These are phyloP conservation scores for Melanotaenia boesemani DNA, from an alignment of 2,797 vertebrate species.

Conservation along the genomic window DNA sequence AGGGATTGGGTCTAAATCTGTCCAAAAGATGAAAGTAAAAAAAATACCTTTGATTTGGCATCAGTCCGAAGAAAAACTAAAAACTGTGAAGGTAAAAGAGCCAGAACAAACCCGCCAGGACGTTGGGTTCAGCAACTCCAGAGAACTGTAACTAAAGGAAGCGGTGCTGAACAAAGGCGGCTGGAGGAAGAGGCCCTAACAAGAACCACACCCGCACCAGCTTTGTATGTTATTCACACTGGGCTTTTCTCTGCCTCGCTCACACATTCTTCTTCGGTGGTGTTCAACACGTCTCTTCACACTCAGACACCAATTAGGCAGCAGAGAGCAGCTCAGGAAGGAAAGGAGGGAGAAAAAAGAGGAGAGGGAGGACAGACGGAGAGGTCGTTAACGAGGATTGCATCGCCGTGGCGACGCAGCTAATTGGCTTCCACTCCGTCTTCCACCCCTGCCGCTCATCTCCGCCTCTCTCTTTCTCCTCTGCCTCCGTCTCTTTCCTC, in stretches of 20 bases:
- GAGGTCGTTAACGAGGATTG: conserved; percentile 62
- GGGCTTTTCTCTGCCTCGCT: conserved; percentile 15
- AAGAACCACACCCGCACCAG: conserved; percentile 9
- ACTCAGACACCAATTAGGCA: conserved; percentile 49
- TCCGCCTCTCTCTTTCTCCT: conserved; percentile 27
- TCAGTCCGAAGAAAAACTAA: not conserved
- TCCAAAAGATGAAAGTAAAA: no score
- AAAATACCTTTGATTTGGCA: no score
- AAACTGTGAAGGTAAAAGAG: not conserved
- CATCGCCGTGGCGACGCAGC: conserved; percentile 60
- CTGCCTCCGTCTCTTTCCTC: conserved; percentile 3
- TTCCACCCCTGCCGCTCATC: conserved; percentile 42
- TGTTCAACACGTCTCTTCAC: conserved; percentile 28
- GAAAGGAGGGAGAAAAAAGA: conserved; percentile 21
- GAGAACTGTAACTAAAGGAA: not conserved
- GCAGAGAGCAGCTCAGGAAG: conserved; percentile 20
- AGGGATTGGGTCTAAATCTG: no score
- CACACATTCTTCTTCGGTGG: not conserved
- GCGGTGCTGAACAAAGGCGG: not conserved
- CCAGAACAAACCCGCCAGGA: not conserved
- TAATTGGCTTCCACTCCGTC: conserved; percentile 72
- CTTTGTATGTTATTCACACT: conserved; percentile 14
- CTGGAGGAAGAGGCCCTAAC: conserved; percentile 2
- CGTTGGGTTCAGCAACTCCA: not conserved
- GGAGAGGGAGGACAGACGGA: conserved; percentile 40